Base-by-base conservation (phyloP, 2,113 vertebrate species). In the Otus sunia region DNA sequence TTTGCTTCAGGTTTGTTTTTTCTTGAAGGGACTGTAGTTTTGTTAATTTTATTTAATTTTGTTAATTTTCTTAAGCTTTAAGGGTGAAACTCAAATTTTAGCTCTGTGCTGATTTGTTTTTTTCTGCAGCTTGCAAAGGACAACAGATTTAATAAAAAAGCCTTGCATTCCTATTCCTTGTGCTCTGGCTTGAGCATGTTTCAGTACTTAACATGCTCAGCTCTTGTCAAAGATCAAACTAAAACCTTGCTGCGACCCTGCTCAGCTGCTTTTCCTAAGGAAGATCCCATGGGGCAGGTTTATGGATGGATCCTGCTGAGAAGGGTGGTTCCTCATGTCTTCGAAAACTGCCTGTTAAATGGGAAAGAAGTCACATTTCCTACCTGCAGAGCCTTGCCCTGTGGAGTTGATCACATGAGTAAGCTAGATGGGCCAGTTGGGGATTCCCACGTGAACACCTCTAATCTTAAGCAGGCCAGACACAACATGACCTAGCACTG, bases 391-490 rank as follows among this genome's bases (percentile, higher is more conserved):
- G 56, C 86, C 34, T 87, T 89, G 73, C 83, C 59, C 45, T 52
- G 2, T 0, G 3, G 80, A 22, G 43, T 39, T 55, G 43, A 68
- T 82, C 81, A 87, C 41, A 66, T 43, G 60, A 78, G 41, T 15
- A 36, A 45, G 32, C 59, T 30, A 8, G 86, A 47, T 2, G 63
- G 77, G 43, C 30, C 0, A 0, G 17, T 0, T 63, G 52, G 56
- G 64, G 47, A 68, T 85, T 78, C 87, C 91, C 83, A 43, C 2
- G 7, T 45, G 79, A 80, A 56, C 71, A 64, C 15, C 72, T 68
- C 81, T 92, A 69, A 74, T 82, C 75, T 83, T 29, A 58, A n/a
- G 15, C 64, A 45, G 27, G 15, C 45, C 85, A 89, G 91, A 92
- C 89, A 96, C 84, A 96, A 87, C 87, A 69, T 25, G 77, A 85